Evolutionary conservation across 1,140 invertebrate species (phyloP), one percentile per base, ranked within the genome.

Genomic region (Leucophenga varia): DNA sequence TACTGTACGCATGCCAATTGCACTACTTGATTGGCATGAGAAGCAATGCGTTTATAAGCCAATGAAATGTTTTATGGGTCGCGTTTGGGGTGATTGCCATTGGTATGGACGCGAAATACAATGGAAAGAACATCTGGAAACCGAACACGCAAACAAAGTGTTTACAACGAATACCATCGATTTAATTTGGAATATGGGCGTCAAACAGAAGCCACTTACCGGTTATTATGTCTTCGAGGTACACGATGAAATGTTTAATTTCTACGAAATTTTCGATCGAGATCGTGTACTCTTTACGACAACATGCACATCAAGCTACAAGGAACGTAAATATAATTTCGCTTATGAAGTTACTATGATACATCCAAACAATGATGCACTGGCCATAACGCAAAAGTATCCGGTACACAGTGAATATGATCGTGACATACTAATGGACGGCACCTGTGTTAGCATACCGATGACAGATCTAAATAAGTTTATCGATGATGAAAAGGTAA

Each of bases 61-160:
- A 22, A 72, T 71, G 61, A 70, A 64, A 40, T 75, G 72, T 47
- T 72, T 74, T 19, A 74, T 75, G 67, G 72, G 72, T 2, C 70
- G 70, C 46, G 67, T 75, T 1, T 75, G 72, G 69, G 67, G 67
- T 32, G 60, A 72, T 21, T 75, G 72, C 40, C 49, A 50, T 9
- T 75, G 72, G 72, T 49, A 59, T 41, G 72, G 72, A 16, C 55
- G 61, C 7, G 72, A 73, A 39, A 54, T 63, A 30, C 56, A 74
- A 37, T 73, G 72, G 72, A 73, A 70, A 41, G 61, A 74, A 34
- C 72, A 75, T 37, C 40, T 74, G 35, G 60, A 72, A 34, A 39
- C 54, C 12, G 17, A 70, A 22, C 72, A 75, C 21, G 32, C 34
- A 5, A 52, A 70, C 19, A 71, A 64, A 13, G 47, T 74, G n/a